These are phyloP conservation scores for Acanthosoma haemorrhoidale DNA, from an alignment of 2,888 invertebrate genomes.

Conservation along the genomic window DNA sequence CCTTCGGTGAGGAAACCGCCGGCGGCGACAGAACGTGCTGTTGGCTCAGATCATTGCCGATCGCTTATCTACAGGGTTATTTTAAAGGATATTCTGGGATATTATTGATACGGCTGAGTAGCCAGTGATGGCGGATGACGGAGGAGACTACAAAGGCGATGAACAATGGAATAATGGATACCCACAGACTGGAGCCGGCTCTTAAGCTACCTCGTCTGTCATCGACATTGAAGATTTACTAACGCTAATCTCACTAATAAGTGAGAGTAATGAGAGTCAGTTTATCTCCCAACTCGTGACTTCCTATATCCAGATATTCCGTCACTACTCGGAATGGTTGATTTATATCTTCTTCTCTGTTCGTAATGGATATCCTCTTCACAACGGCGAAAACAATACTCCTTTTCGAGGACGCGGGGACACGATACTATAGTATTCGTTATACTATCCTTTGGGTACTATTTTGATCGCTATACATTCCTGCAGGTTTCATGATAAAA, in stretches of 20 bases:
- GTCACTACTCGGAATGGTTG: constrained; percentile 8
- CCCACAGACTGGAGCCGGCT: not conserved
- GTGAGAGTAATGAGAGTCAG: not conserved
- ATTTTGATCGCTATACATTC: too few species aligned
- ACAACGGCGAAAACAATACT: not conserved
- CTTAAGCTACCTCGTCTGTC: not conserved
- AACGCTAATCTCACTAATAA: not conserved
- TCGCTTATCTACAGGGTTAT: too few species aligned
- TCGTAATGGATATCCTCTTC: not conserved
- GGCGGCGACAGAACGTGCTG: too few species aligned
- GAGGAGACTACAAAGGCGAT: too few species aligned
- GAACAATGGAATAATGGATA: not conserved
- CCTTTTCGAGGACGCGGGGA: not conserved
- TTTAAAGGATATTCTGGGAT: too few species aligned
- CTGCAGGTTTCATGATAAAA: too few species aligned
- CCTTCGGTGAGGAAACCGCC: too few species aligned
- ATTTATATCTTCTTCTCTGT: not conserved
- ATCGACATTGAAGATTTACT: not conserved
- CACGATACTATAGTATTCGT: too few species aligned
- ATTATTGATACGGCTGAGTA: too few species aligned
- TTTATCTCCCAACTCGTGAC: not conserved
- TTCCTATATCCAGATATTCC: not conserved
- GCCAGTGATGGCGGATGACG: too few species aligned
- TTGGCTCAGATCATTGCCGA: too few species aligned
- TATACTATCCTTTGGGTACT: too few species aligned